Conservation (phyloP, 1,140 invertebrate genomes). For the Drosophila aff. region DNA sequence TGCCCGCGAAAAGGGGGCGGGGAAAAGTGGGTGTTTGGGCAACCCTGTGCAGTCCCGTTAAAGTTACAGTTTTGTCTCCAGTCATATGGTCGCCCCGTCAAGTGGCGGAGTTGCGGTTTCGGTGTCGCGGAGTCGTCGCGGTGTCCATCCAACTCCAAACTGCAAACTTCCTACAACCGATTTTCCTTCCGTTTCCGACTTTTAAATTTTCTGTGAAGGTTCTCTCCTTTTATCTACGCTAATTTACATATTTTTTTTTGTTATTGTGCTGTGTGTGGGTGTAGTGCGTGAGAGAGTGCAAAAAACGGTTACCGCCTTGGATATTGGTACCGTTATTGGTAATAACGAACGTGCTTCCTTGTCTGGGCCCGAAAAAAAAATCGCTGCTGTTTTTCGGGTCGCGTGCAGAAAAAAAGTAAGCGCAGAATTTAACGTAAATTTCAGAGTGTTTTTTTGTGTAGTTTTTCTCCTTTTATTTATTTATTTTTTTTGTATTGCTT, state of each 20-base stretch:
- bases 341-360: slow-evolving; percentile 75
- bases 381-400: slow-evolving; percentile 48
- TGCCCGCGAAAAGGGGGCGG: slow-evolving; percentile 17
- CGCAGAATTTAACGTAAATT: slow-evolving; percentile 73
- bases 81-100: slow-evolving; percentile 62
- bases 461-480: slow-evolving; percentile 6
- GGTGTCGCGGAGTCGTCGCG: slow-evolving; percentile 43
- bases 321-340: slow-evolving; percentile 16
- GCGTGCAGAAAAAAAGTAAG: slow-evolving; percentile 72
- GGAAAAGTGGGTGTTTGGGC: slow-evolving; percentile 1
- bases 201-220: slow-evolving; percentile 1
- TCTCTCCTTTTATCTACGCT: slow-evolving; percentile 26
- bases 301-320: slow-evolving; percentile 57
- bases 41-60: slow-evolving; percentile 17
- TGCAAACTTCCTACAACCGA: slow-evolving; percentile 13
- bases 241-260: slow-evolving; percentile 8
- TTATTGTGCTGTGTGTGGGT: slow-evolving; percentile 6
- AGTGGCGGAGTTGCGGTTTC: slow-evolving; percentile 53
- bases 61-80: slow-evolving; percentile 16
- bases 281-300: slow-evolving; percentile 8
- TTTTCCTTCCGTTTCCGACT: slow-evolving; percentile 35
- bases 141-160: slow-evolving; percentile 37
- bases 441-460: slow-evolving; percentile 30
- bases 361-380: slow-evolving; percentile 41
- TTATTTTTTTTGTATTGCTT: slow-evolving; percentile 8